Evolutionary conservation across 1,140 invertebrate genomes (phyloP).

Genomic region (Drosophila orena): DNA sequence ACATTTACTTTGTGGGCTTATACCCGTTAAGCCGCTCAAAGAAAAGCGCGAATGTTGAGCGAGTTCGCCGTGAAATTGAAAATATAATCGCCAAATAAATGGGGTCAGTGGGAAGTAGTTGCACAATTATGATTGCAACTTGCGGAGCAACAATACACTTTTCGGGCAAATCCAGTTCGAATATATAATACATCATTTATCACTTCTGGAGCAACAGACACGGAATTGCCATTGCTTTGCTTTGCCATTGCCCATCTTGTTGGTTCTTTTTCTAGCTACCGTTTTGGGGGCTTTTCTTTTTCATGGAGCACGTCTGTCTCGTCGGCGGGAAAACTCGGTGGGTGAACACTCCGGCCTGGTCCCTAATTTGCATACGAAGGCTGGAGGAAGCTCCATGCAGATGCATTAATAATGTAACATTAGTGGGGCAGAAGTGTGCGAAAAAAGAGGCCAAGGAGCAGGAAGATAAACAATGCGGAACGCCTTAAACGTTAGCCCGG

Average conservation of each 20-base stretch:
- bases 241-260: neutral
- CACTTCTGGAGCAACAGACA: conserved; percentile 30
- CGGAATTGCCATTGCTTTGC: conserved; percentile 18
- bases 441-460: neutral
- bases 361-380: conserved; percentile 47
- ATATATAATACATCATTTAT: conserved; percentile 27
- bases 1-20: conserved; percentile 1
- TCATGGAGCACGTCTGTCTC: conserved; percentile 12
- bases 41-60: neutral
- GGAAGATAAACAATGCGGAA: conserved; percentile 53
- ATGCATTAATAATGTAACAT: conserved; percentile 79
- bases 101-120: neutral
- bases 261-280: neutral
- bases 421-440: conserved; percentile 42
- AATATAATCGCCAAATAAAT: neutral
- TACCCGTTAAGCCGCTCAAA: conserved; percentile 3
- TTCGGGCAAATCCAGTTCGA: neutral
- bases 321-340: neutral
- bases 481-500: conserved; percentile 43
- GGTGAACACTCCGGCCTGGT: conserved; percentile 2
- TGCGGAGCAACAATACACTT: neutral
- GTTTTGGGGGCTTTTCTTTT: neutral
- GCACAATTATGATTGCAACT: neutral
- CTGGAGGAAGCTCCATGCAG: conserved; percentile 53
- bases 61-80: neutral